A percentile compares a stretch with the other conserved stretches of the same genome.
Conservation (phyloP, 2,797 vertebrate species). For the Limosa lapponica region DNA sequence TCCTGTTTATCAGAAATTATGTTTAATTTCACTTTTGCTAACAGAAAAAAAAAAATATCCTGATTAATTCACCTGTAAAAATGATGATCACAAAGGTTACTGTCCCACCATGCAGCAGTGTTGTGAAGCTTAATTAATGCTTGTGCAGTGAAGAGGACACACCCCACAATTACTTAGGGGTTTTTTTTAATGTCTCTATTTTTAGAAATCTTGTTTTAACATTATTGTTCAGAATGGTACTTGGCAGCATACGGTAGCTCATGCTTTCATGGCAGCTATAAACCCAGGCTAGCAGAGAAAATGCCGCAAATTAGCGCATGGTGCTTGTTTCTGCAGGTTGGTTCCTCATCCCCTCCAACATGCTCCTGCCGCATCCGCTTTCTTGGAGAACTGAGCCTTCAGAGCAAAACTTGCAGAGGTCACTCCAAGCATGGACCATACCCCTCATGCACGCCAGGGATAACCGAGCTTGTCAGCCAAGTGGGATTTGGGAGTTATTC, state of each 20-base stretch:
- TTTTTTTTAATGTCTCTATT: not conserved
- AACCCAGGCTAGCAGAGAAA: not conserved
- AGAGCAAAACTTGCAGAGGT: not conserved
- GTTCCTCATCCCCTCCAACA: not conserved
- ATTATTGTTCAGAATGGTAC: accelerated
- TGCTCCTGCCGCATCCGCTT: not conserved
- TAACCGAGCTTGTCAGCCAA: accelerated
- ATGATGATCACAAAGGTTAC: not conserved
- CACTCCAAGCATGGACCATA: accelerated
- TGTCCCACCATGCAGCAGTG: accelerated
- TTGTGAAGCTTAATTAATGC: not conserved
- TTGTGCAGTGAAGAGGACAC: not conserved
- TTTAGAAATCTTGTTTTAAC: not conserved
- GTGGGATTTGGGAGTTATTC: not conserved
- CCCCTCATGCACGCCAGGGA: accelerated
- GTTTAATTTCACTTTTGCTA: not conserved
- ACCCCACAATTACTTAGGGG: not conserved
- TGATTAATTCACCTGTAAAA: not conserved
- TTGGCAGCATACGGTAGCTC: not conserved
- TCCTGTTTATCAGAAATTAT: not conserved
- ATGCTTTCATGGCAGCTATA: accelerated
- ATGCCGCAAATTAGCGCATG: accelerated
- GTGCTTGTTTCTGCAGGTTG: not conserved
- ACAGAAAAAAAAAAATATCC: not conserved
- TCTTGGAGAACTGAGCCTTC: not conserved